A percentile compares a stretch with the other conserved stretches of the same genome.
phyloP scores from a whole-genome alignment of 30 jellyfish, hydroid and myxozoan genomes.

The Sanderia malayensis region DNA sequence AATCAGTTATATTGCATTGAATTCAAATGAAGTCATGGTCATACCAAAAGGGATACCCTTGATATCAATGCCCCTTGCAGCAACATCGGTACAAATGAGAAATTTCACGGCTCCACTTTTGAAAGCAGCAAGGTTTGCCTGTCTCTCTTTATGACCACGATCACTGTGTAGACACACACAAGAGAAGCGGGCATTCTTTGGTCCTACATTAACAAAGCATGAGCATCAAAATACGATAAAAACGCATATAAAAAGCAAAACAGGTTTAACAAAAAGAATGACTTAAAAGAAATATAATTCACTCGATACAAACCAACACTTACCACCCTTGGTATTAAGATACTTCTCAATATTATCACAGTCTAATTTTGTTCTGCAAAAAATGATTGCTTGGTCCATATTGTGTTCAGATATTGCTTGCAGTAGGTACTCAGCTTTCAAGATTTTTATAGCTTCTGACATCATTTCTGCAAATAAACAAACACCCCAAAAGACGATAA shows the following conservation, averaged over 20 bases:
- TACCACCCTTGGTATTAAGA: slow-evolving; percentile 65
- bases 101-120: slow-evolving; percentile 72
- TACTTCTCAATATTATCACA: slow-evolving; percentile 86
- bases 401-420: slow-evolving; percentile 81
- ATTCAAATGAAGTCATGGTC: too few relatives aligned
- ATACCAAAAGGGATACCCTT: slow-evolving; percentile 91
- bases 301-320: too few relatives aligned
- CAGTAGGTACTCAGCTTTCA: slow-evolving; percentile 82
- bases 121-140: slow-evolving; percentile 70
- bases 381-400: slow-evolving; percentile 96
- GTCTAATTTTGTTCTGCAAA: slow-evolving; percentile 95
- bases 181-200: slow-evolving; percentile 48
- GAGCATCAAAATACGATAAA: too few relatives aligned
- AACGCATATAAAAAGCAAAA: too few relatives aligned
- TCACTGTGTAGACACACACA: slow-evolving; percentile 98
- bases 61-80: slow-evolving; percentile 96
- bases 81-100: slow-evolving; percentile 96
- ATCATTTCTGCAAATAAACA: slow-evolving; percentile 55
- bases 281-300: too few relatives aligned
- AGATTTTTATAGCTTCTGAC: slow-evolving; percentile 90
- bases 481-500: too few relatives aligned
- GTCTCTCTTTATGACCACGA: slow-evolving; percentile 80
- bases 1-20: too few relatives aligned
- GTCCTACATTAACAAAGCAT: too few relatives aligned
- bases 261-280: too few relatives aligned